Evolutionary conservation across 2,113 vertebrate genomes (phyloP), one percentile per base, ranked within the genome.

Genomic region (Fregetta grallaria): DNA sequence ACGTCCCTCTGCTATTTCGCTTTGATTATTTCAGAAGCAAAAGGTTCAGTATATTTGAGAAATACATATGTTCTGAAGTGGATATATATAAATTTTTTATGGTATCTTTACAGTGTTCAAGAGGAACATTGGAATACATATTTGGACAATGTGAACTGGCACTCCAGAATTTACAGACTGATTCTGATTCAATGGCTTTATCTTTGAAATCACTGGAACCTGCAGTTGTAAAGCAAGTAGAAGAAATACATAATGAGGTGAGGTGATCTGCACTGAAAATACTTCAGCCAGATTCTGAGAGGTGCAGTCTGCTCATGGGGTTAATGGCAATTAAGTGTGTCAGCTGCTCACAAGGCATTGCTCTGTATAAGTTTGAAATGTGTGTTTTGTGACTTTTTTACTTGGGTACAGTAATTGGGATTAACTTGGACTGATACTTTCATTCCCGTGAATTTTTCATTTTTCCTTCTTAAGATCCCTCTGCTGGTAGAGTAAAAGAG

Each of bases 181-280:
- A 98, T 83, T 93, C 97, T 2, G 98, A 98, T 75, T 97, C 97
- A 3, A 97, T 94, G 49, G 92, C 94, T 62, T 97, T 98, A 79
- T 98, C 97, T 92, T 92, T 99, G 97, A 98, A 98, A 88, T 98
- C 98, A 45, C 94, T 99, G 80, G 98, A 99, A 86, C 96, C 98
- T 45, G 94, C 93, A 32, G 97, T 98, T 76, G 94, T 99, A 93
- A 98, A 98, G 90, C 97, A 98, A 98, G 98, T 97, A 81, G 99
- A 99, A 98, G 99, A 99, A 97, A 99, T 99, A 96, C 99, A 99
- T 98, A 99, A 99, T 34, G 99, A 99, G 99, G 99, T 99, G 96
- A 98, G 98, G 86, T 67, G 40, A 70, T 70, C 27, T 74, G 45
- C 44, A 12, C 22, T 73, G 70, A 42, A 65, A 89, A 36, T 44